Conservation (phyloP, 2,797 vertebrate species). For the Triplophysa bombifrons region DNA sequence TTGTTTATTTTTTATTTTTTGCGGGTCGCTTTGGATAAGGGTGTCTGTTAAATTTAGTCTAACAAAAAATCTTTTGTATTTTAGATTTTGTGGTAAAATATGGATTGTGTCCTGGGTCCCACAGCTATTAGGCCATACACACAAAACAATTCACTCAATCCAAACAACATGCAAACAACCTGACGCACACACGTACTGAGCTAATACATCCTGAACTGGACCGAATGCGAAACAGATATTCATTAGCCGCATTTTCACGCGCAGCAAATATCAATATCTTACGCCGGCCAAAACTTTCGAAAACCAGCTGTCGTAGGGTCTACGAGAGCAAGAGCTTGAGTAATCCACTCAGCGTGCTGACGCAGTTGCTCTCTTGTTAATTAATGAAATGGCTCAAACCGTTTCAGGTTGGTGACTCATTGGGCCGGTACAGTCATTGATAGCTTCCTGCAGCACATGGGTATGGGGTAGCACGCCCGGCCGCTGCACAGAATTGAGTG, state of each 20-base stretch:
- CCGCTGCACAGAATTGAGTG: constrained; percentile 43
- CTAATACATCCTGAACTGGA: constrained; percentile 14
- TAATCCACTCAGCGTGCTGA: constrained; percentile 36
- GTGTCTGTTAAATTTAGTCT: too few species aligned
- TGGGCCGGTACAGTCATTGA: constrained; percentile 34
- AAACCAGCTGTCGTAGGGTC: constrained; percentile 28
- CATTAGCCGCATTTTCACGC: constrained; percentile 8
- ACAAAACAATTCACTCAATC: neutral
- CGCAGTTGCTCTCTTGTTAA: constrained; percentile 43
- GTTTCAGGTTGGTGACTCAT: constrained; percentile 49
- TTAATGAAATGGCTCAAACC: constrained; percentile 37
- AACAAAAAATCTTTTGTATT: neutral
- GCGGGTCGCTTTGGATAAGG: too few species aligned
- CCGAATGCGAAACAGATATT: constrained; percentile 19
- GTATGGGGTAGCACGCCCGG: constrained; percentile 33
- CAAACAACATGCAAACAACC: neutral
- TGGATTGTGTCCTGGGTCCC: neutral
- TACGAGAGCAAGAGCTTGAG: constrained; percentile 21
- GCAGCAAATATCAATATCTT: constrained; percentile 16
- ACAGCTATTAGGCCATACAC: neutral
- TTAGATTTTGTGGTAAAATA: neutral
- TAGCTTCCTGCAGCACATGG: constrained; percentile 47
- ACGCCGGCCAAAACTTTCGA: constrained; percentile 20
- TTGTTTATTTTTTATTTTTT: too few species aligned
- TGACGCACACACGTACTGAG: neutral